Evolutionary conservation across 2,113 vertebrate genomes (phyloP).

Genomic region (Indicator indicator): DNA sequence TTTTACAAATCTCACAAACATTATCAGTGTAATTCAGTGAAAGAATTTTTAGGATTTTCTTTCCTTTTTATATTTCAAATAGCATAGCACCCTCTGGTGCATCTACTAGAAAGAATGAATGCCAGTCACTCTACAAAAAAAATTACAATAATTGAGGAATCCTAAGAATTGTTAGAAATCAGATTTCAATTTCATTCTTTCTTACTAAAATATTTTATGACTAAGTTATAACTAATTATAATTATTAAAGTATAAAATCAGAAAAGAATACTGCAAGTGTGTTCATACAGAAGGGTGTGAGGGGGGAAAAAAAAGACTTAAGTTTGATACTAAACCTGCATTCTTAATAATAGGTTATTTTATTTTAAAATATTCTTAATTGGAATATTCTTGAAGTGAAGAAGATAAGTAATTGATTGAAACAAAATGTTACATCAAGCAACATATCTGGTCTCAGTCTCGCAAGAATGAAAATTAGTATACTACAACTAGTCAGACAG

Average conservation of each 20-base stretch:
- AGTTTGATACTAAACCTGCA: neutral
- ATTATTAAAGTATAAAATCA: neutral
- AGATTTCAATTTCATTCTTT: neutral
- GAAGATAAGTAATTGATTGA: neutral
- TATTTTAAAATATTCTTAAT: neutral
- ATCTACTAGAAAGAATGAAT: slow-evolving; percentile 34
- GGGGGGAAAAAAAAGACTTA: neutral
- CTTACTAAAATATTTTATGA: neutral
- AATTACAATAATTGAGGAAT: neutral
- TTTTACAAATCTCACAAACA: neutral
- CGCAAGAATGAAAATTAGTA: neutral
- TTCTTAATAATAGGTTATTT: neutral
- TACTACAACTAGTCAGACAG: neutral
- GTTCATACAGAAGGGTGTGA: neutral
- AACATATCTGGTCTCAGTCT: neutral
- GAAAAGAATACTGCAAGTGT: neutral
- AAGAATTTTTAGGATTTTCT: neutral
- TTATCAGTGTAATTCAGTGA: neutral
- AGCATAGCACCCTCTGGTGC: slow-evolving; percentile 80
- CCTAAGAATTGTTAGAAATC: neutral
- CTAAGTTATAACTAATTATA: neutral
- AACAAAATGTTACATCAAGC: neutral
- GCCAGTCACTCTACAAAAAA: neutral
- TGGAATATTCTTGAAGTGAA: neutral
- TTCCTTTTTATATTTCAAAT: slow-evolving; percentile 57